Conservation (phyloP, 2,888 invertebrate species). For the Tiliacea aurago region DNA sequence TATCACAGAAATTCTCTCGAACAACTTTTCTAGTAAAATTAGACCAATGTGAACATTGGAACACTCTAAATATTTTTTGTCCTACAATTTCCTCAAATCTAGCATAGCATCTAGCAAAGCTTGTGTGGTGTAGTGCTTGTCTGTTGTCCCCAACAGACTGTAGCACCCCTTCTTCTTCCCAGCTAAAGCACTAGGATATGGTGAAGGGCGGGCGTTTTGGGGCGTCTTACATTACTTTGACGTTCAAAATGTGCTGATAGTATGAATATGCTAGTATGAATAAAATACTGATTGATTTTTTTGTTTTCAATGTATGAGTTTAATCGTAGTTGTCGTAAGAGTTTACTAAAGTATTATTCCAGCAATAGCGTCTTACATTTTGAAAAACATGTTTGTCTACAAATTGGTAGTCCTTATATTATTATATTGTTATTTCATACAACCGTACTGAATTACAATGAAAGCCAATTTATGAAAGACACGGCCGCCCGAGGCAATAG, state of each 20-base stretch:
- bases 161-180: neutral
- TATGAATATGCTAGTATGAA: too few relatives aligned
- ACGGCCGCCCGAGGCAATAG: neutral
- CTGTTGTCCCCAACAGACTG: too few relatives aligned
- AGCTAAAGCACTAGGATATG: neutral
- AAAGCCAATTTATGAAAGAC: constrained; percentile 27
- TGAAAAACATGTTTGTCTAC: neutral
- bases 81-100: too few relatives aligned
- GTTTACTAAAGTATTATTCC: neutral
- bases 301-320: neutral
- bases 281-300: neutral
- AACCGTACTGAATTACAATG: constrained; percentile 2
- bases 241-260: too few relatives aligned
- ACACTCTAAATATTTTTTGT: neutral
- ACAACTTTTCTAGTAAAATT: neutral
- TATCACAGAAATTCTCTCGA: neutral
- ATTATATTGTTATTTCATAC: neutral
- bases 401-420: neutral
- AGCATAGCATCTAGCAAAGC: too few relatives aligned
- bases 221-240: too few relatives aligned
- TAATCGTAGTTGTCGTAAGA: neutral
- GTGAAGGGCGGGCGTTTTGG: too few relatives aligned
- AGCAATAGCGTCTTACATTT: neutral
- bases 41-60: neutral
- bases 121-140: too few relatives aligned